Evolutionary conservation across 2,888 invertebrate genomes (phyloP).

Genomic region (Tetheella fluctuosa): DNA sequence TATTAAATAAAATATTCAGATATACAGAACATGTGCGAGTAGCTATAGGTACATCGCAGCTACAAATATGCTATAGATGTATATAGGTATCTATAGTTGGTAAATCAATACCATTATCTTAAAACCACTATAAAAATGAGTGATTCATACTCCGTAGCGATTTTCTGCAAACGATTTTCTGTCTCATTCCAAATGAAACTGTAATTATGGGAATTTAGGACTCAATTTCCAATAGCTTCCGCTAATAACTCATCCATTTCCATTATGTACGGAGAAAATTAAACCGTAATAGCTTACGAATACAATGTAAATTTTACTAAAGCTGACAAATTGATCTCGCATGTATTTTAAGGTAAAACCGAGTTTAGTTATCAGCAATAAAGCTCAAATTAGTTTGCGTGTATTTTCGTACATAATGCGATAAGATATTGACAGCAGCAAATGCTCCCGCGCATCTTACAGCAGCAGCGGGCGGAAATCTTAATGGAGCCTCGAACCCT

Average conservation of each 20-base stretch:
- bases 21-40: conserved; percentile 5
- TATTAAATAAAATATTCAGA: too few relatives aligned
- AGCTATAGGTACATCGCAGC: conserved; percentile 18
- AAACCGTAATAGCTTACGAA: conserved; percentile 39
- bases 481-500: conserved; percentile 81
- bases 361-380: conserved; percentile 8
- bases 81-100: conserved; percentile 65
- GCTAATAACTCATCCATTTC: conserved; percentile 12
- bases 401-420: conserved; percentile 27
- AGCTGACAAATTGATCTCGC: neutral
- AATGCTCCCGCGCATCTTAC: conserved; percentile 75
- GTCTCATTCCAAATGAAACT: conserved; percentile 29
- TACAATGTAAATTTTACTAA: conserved; percentile 16
- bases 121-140: conserved; percentile 81
- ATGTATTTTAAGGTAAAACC: conserved; percentile 19
- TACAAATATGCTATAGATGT: conserved; percentile 59
- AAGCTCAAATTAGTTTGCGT: conserved; percentile 33
- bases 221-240: conserved; percentile 34
- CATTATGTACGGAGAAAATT: conserved; percentile 43
- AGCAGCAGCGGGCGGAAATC: conserved; percentile 78
- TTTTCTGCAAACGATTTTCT: conserved; percentile 58
- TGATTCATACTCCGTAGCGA: conserved; percentile 60
- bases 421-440: conserved; percentile 38
- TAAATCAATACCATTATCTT: conserved; percentile 83
- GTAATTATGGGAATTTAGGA: conserved; percentile 21